Evolutionary conservation across 1,140 invertebrate species (phyloP), one percentile per base, ranked within the genome.

Genomic region (Hirudo medicinalis): DNA sequence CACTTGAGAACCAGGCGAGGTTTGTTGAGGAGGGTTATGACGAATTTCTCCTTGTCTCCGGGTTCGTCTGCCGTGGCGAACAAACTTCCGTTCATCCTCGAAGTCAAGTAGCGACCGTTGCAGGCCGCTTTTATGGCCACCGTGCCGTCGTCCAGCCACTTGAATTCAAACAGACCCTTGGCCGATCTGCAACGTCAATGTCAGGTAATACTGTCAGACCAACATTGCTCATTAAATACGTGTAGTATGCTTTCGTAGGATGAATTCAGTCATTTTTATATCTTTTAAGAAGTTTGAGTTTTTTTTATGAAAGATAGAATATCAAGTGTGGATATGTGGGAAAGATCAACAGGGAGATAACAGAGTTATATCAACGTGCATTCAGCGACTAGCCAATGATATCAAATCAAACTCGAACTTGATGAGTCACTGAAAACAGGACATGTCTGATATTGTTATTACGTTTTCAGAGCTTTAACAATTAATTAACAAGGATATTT

Each of bases 1-100:
- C 90, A 91, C 81, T 94, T 92, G 75, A 97, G 83, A 74, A 97
- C 91, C 75, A 97, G 83, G 78, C 94, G 90, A 0, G 93, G 92
- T 76, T 54, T 54, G 83, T 94, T 94, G 80, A 94, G 91, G 72
- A 95, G 86, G 78, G 93, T 93, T 84, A 94, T 93, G 82, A 88
- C 90, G 81, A 94, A 97, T 74, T 92, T 91, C 76, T 94, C 91
- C 72, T 76, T 79, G 11, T 79, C 77, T 3, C 74, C 74, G 13
- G 91, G 87, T 8, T 76, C 81, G 77, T 94, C 92, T 20, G 88
- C 87, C 78, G 91, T 92, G 75, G 92, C 92, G 82, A 92, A 93
- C 67, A 97, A 85, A 79, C 94, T 92, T 2, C 93, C 94, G 27
- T 91, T 94, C 74, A 91, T 89, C 83, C 95, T 94, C 67, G 91